Evolutionary conservation across 92 coral and sea anemone genomes (phyloP).

Genomic region (Paramuricea clavata): DNA sequence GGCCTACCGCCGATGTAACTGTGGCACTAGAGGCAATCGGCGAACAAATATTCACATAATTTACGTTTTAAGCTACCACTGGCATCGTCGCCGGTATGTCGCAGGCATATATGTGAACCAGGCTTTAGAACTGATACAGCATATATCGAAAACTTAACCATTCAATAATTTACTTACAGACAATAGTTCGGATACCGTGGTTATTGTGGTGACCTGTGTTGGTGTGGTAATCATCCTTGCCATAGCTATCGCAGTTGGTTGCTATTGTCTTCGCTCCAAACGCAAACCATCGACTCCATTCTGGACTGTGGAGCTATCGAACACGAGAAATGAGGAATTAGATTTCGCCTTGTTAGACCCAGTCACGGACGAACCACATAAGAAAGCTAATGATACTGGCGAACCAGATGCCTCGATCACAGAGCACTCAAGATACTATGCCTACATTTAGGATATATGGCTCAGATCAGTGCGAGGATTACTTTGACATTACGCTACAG

Average conservation of each 20-base stretch:
- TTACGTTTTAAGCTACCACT: too few relatives aligned
- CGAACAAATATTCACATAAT: too few relatives aligned
- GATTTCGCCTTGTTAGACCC: slow-evolving; percentile 40
- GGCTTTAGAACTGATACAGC: neutral
- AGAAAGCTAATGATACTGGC: neutral
- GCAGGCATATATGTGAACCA: too few relatives aligned
- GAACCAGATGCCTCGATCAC: neutral
- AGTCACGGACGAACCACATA: slow-evolving; percentile 40
- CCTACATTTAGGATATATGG: slow-evolving; percentile 2
- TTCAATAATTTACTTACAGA: slow-evolving; percentile 24
- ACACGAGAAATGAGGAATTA: slow-evolving; percentile 6
- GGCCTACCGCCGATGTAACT: too few relatives aligned
- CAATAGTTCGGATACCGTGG: neutral
- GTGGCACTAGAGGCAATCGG: too few relatives aligned
- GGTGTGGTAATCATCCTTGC: slow-evolving; percentile 23
- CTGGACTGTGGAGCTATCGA: slow-evolving; percentile 43
- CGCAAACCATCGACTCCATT: slow-evolving; percentile 31
- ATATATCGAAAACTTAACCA: neutral
- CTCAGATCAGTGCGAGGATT: neutral
- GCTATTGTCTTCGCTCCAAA: slow-evolving; percentile 14
- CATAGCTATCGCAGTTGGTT: slow-evolving; percentile 24
- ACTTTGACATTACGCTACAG: too few relatives aligned
- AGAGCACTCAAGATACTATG: slow-evolving; percentile 23
- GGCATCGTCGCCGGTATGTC: too few relatives aligned
- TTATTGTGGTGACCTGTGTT: slow-evolving; percentile 27